These are phyloP conservation scores for Chironomus riparius DNA, from an alignment of 2,888 invertebrate species.

Conservation along the genomic window DNA sequence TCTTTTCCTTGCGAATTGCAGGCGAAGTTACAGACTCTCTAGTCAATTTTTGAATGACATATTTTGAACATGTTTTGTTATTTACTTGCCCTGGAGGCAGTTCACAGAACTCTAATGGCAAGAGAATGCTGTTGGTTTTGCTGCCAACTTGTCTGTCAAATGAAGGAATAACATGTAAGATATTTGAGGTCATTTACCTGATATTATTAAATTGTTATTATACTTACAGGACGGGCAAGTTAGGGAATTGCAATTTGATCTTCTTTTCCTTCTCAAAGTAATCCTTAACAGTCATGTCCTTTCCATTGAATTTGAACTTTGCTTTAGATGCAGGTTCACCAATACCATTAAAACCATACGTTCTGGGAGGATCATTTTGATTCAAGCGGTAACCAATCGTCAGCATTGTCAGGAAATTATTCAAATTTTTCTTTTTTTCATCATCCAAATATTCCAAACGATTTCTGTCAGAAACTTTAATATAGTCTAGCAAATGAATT, in stretches of 20 bases:
- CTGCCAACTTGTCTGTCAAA: conserved; percentile 71
- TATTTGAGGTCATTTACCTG: too few species aligned
- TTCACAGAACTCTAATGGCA: conserved; percentile 76
- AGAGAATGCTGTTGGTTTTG: conserved; percentile 55
- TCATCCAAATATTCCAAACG: not conserved
- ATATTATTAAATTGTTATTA: too few species aligned
- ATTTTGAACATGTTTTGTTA: conserved; percentile 56
- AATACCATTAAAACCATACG: conserved; percentile 34
- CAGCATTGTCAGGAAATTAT: conserved; percentile 32
- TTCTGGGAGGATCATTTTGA: conserved; percentile 29
- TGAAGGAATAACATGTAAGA: too few species aligned
- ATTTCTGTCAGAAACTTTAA: too few species aligned
- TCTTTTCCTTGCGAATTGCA: conserved; percentile 64
- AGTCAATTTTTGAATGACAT: conserved; percentile 77
- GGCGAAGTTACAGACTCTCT: conserved; percentile 75
- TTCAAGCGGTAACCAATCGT: conserved; percentile 36
- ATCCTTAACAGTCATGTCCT: conserved; percentile 40
- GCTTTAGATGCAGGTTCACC: conserved; percentile 36
- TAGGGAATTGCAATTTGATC: conserved; percentile 47
- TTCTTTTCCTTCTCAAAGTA: conserved; percentile 34
- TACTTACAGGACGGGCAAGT: conserved; percentile 48
- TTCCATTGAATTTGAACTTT: conserved; percentile 36
- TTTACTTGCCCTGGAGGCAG: conserved; percentile 70
- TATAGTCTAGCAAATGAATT: not conserved
- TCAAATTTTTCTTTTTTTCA: not conserved